Percentiles rank a stretch among this genome's conserved stretches.
phyloP scores from a whole-genome alignment of 2,797 vertebrate species.

The Sebastes reedi region DNA sequence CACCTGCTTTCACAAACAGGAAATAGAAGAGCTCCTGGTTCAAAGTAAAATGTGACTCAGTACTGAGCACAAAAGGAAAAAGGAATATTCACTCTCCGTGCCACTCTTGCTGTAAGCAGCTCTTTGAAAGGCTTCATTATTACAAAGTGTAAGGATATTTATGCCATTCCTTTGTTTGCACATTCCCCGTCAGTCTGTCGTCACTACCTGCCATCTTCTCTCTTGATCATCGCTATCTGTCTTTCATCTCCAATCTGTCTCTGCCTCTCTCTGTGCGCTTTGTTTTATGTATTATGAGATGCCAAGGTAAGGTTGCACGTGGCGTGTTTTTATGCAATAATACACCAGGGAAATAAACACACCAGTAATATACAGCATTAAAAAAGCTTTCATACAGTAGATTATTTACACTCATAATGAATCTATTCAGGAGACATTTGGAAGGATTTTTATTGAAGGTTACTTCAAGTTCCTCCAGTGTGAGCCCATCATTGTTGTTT shows the following conservation, averaged over 20 bases:
- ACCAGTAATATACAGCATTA: not conserved
- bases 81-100: not conserved
- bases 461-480: not conserved
- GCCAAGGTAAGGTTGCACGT: not conserved
- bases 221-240: not conserved
- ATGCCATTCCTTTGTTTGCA: slow-evolving; percentile 18
- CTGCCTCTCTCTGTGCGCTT: not conserved
- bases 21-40: not conserved
- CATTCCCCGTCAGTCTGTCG: slow-evolving; percentile 11
- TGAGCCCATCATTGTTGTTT: not conserved
- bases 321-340: not conserved
- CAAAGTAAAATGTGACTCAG: slow-evolving; percentile 16
- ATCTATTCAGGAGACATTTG: not conserved
- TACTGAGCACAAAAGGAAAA: not conserved
- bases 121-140: slow-evolving; percentile 17
- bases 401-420: not conserved
- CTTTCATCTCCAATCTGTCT: not conserved
- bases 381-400: not conserved
- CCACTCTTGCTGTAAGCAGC: not conserved
- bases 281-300: not conserved
- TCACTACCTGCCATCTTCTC: slow-evolving; percentile 15
- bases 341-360: not conserved
- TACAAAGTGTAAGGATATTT: slow-evolving; percentile 11
- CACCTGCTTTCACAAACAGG: not conserved
- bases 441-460: not conserved